Evolutionary conservation across 1,140 invertebrate species (phyloP), one percentile per base, ranked within the genome.

Genomic region (Phymastichus coffea): DNA sequence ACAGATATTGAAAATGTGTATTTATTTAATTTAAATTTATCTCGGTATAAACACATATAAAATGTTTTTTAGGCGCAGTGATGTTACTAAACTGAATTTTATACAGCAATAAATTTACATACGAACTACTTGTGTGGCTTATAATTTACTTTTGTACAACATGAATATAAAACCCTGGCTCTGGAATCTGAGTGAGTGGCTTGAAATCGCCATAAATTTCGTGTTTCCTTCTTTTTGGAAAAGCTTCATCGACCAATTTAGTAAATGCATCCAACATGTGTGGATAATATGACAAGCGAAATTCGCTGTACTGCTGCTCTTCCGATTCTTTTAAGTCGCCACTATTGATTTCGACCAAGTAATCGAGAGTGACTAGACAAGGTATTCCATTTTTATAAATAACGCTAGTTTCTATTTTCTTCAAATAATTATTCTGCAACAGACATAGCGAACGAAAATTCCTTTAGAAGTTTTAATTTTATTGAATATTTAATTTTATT

Each of bases 91-190:
- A n/a, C n/a, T n/a, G n/a, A n/a, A n/a, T n/a, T n/a, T n/a, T n/a
- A n/a, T n/a, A n/a, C n/a, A n/a, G n/a, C n/a, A n/a, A n/a, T n/a
- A n/a, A n/a, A n/a, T n/a, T n/a, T n/a, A n/a, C n/a, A n/a, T n/a
- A n/a, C n/a, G n/a, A n/a, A n/a, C n/a, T n/a, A n/a, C n/a, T n/a
- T n/a, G n/a, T n/a, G n/a, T n/a, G n/a, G n/a, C n/a, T n/a, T n/a
- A n/a, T n/a, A n/a, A n/a, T n/a, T n/a, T n/a, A 10, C 17, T 92
- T 93, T 76, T 91, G 81, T 57, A 93, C 80, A 15, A 93, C 81
- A 68, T 93, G 91, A 48, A 94, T 91, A 64, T 91, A 93, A 73
- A 92, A 93, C n/a, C 85, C 89, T 1, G 91, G 91, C 65, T 84
- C 80, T 55, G 84, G 65, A 12, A 87, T 80, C 63, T 85, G 66